These are phyloP conservation scores for Cebus imitator DNA, from an alignment of 2,113 vertebrate genomes.

Conservation along the genomic window DNA sequence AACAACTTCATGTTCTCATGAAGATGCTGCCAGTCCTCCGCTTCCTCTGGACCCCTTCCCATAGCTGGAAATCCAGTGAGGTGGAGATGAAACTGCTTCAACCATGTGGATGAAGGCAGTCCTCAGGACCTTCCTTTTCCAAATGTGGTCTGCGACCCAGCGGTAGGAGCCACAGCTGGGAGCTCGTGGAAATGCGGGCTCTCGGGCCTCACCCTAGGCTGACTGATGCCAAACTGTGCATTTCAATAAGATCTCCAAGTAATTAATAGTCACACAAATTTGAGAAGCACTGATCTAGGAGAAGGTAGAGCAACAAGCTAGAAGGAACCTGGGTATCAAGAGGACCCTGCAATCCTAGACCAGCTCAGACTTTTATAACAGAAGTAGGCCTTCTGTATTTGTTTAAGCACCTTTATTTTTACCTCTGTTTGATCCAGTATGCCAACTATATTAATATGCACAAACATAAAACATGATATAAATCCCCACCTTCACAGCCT, in stretches of 20 bases:
- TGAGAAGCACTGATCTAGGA: not conserved
- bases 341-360: not conserved
- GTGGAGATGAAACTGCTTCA: not conserved
- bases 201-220: not conserved
- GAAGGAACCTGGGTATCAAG: not conserved
- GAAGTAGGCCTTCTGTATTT: not conserved
- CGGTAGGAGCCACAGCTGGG: not conserved
- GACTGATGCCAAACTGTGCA: not conserved
- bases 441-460: not conserved
- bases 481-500: not conserved
- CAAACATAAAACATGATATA: not conserved
- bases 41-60: not conserved
- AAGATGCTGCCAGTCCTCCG: not conserved
- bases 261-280: not conserved
- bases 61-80: not conserved
- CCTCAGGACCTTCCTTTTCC: not conserved
- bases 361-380: not conserved
- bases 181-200: not conserved
- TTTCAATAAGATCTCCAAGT: not conserved
- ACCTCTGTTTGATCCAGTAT: not conserved
- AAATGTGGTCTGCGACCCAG: not conserved
- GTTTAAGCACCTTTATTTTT: not conserved
- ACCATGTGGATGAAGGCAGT: not conserved
- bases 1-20: not conserved
- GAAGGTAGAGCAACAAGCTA: not conserved